Percentiles rank a stretch among this genome's conserved stretches.
These are phyloP conservation scores for Octodon degus DNA, from an alignment of 2,113 vertebrate species.

Conservation along the genomic window DNA sequence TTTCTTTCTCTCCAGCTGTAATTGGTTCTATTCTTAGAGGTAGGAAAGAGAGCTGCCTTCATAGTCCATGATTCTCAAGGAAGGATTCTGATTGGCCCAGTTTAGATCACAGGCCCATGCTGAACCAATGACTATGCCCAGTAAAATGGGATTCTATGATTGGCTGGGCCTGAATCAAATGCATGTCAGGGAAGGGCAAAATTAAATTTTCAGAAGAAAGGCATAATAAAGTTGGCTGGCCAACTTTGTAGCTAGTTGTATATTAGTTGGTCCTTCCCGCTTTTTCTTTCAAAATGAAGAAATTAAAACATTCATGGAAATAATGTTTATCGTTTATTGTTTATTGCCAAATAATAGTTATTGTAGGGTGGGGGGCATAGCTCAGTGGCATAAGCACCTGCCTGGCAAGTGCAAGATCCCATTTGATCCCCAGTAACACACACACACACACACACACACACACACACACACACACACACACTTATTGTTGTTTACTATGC, in stretches of 20 bases:
- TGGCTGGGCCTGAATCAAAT: neutral
- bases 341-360: neutral
- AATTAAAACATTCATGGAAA: neutral
- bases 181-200: neutral
- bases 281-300: neutral
- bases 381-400: too few species aligned
- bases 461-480: too few species aligned
- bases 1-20: neutral
- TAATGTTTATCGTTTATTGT: too few species aligned
- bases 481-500: neutral
- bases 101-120: neutral
- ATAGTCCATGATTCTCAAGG: neutral
- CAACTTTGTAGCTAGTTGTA: neutral
- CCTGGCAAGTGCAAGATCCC: too few species aligned
- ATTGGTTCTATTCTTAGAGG: neutral
- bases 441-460: too few species aligned
- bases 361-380: neutral
- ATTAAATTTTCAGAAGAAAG: neutral
- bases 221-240: neutral
- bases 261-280: neutral
- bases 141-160: neutral
- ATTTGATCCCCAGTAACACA: too few species aligned
- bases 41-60: neutral
- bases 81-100: neutral
- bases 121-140: neutral